phyloP scores from a whole-genome alignment of 2,113 vertebrate species.

The Eulemur rufifrons region DNA sequence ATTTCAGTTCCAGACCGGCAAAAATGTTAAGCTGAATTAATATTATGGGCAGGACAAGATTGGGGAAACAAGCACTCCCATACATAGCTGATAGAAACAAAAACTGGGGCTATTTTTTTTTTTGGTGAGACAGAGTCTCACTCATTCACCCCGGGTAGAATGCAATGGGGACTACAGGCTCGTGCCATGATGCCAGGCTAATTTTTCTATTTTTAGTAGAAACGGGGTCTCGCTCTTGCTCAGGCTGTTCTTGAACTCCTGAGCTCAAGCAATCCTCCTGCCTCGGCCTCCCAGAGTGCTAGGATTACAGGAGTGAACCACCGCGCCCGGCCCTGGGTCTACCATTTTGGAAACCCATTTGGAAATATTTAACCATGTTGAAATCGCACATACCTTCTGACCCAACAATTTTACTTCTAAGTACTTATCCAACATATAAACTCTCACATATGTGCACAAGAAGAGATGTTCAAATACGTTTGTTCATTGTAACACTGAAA shows the following conservation, averaged over 20 bases:
- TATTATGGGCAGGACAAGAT: background rate
- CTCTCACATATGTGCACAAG: background rate
- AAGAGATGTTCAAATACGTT: background rate
- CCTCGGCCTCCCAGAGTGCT: no score
- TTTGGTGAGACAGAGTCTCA: no score
- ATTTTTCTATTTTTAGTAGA: no score
- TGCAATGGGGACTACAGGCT: no score
- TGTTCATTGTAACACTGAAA: background rate
- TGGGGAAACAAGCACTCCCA: background rate
- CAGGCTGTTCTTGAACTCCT: no score
- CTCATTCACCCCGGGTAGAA: no score
- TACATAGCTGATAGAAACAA: background rate
- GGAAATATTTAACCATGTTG: background rate
- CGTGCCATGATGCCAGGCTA: no score
- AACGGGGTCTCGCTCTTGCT: no score
- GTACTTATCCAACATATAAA: background rate
- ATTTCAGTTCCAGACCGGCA: background rate
- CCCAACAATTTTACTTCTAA: background rate
- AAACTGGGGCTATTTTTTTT: background rate
- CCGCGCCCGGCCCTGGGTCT: background rate
- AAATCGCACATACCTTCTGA: background rate
- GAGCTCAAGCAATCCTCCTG: no score
- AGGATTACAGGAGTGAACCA: no score
- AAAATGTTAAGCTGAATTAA: background rate
- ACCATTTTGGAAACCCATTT: background rate